Conservation (phyloP, 2,888 invertebrate genomes). For the Prionchulus punctatus region DNA sequence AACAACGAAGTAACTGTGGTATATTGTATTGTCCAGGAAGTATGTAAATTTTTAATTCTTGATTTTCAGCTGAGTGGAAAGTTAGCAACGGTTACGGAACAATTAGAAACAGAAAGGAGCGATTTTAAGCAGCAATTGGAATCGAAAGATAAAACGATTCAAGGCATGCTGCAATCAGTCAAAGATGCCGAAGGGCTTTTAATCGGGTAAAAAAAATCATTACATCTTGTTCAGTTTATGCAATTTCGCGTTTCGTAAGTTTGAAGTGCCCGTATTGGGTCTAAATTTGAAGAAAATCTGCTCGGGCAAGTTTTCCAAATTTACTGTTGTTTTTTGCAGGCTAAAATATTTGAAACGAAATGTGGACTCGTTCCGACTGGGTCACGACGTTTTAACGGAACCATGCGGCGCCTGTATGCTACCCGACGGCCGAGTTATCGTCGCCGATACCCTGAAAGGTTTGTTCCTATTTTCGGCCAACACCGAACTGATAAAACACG, state of each 20-base stretch:
- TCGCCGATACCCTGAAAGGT: constrained; percentile 12
- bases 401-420: constrained; percentile 13
- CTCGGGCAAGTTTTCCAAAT: too few relatives aligned
- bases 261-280: too few relatives aligned
- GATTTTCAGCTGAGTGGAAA: neutral
- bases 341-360: constrained; percentile 6
- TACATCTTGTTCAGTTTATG: too few relatives aligned
- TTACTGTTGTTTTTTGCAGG: too few relatives aligned
- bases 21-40: too few relatives aligned
- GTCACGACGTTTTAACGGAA: constrained; percentile 7
- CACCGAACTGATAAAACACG: constrained; percentile 8
- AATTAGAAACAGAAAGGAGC: neutral
- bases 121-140: neutral
- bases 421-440: constrained; percentile 11
- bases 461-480: constrained; percentile 10
- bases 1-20: too few relatives aligned
- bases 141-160: neutral
- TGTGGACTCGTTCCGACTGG: constrained; percentile 12
- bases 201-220: neutral
- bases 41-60: too few relatives aligned
- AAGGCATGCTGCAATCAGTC: neutral
- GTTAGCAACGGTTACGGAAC: neutral
- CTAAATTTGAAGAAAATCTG: too few relatives aligned
- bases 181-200: neutral
- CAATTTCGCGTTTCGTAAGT: too few relatives aligned